phyloP scores from a whole-genome alignment of 2,797 vertebrate genomes.

The Rhinatrema bivittatum region DNA sequence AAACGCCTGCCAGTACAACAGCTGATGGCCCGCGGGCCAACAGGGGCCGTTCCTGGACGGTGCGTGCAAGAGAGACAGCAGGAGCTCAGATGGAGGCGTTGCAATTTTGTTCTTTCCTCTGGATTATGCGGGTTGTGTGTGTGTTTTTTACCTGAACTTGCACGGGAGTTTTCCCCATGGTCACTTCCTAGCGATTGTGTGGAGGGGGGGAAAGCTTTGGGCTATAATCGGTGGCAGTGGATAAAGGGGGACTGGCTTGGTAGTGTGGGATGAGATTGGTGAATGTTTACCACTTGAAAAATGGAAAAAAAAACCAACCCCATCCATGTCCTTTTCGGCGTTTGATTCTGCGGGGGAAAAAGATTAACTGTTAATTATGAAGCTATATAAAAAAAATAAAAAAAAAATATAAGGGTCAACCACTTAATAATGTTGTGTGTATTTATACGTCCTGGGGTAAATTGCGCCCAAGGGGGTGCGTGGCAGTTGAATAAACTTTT shows the following conservation, averaged over 20 bases:
- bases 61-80: conserved; percentile 27
- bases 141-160: conserved; percentile 81
- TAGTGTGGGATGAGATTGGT: conserved; percentile 30
- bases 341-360: conserved; percentile 25
- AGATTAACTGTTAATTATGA: conserved; percentile 31
- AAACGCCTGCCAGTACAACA: conserved; percentile 97
- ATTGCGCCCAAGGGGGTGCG: conserved; percentile 44
- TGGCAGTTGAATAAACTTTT: conserved; percentile 43
- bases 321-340: conserved; percentile 27
- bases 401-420: conserved; percentile 43
- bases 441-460: conserved; percentile 40
- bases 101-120: conserved; percentile 75
- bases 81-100: conserved; percentile 74
- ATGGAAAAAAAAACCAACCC: no score
- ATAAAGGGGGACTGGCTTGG: conserved; percentile 21
- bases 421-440: conserved; percentile 47
- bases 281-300: conserved; percentile 37
- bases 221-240: conserved; percentile 4
- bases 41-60: conserved; percentile 19
- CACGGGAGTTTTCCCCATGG: conserved; percentile 63
- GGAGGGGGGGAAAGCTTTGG: conserved; percentile 37
- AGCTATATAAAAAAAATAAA: conserved; percentile 31
- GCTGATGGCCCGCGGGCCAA: conserved; percentile 62
- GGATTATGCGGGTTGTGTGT: conserved; percentile 82
- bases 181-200: conserved; percentile 49